Conservation (phyloP, 2,888 invertebrate species). For the Exephanes ischioxanthus region DNA sequence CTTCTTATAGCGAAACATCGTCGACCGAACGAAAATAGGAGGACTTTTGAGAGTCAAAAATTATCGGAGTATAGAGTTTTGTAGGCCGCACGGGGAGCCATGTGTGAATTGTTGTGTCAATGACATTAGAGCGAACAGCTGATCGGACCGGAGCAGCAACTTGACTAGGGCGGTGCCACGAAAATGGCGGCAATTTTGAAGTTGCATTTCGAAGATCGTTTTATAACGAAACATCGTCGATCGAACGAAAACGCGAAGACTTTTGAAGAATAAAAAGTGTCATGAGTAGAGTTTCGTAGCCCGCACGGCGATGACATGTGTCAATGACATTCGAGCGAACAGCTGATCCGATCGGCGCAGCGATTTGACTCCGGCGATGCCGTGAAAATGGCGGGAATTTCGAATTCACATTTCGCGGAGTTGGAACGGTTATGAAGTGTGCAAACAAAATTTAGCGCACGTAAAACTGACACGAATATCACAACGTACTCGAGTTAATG, state of each 20-base stretch:
- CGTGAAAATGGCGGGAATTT: constrained; percentile 18
- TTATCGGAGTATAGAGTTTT: constrained; percentile 41
- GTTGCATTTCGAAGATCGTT: not conserved
- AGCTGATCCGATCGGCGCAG: constrained; percentile 31
- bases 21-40: not conserved
- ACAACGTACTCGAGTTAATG: not conserved
- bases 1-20: constrained; percentile 24
- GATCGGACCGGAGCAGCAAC: constrained; percentile 8
- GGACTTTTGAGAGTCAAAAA: constrained; percentile 13
- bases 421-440: not conserved
- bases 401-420: not conserved
- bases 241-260: not conserved
- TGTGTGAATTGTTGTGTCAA: constrained; percentile 56
- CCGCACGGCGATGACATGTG: not conserved
- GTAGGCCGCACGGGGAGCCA: constrained; percentile 31
- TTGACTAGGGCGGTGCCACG: not conserved
- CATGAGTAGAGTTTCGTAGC: constrained; percentile 25
- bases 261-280: constrained; percentile 9
- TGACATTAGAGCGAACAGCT: constrained; percentile 52
- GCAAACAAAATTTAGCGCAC: not conserved
- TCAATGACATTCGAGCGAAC: constrained; percentile 47
- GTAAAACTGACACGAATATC: not conserved
- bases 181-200: constrained; percentile 29
- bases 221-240: constrained; percentile 19
- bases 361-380: not conserved